Evolutionary conservation across 2,888 invertebrate genomes (phyloP).

Genomic region (Exocentrus adspersus): DNA sequence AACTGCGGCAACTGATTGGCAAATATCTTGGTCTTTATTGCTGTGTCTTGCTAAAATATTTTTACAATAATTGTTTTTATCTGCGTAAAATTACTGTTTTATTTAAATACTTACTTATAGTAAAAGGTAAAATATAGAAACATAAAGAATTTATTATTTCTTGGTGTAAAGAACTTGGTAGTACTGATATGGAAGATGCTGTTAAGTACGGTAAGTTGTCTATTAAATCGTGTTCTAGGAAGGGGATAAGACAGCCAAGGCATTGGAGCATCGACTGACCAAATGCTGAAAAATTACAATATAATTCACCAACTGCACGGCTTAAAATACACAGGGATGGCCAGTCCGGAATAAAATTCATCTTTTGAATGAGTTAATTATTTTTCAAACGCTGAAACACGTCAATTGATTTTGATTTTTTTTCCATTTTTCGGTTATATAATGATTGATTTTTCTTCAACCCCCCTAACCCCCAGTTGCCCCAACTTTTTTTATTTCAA

Average conservation of each 20-base stretch:
- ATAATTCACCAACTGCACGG: too few species aligned
- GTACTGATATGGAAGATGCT: conserved; percentile 92
- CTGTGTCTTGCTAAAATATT: conserved; percentile 69
- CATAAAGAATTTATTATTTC: conserved; percentile 95
- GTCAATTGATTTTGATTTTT: too few species aligned
- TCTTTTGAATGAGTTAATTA: too few species aligned
- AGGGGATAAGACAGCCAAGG: conserved; percentile 93
- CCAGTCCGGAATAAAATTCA: too few species aligned
- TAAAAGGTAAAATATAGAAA: conserved; percentile 95
- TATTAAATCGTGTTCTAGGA: conserved; percentile 94
- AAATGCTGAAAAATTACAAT: conserved; percentile 87
- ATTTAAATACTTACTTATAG: conserved; percentile 88
- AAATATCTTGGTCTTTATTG: conserved; percentile 76
- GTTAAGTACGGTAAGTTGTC: conserved; percentile 95
- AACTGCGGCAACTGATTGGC: conserved; percentile 89
- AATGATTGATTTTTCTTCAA: too few species aligned
- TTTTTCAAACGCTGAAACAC: too few species aligned
- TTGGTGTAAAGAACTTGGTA: conserved; percentile 91
- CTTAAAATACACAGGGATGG: too few species aligned
- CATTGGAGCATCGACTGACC: conserved; percentile 94
- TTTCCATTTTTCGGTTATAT: too few species aligned
- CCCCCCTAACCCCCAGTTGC: too few species aligned
- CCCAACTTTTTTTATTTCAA: too few species aligned
- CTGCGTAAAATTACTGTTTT: too few species aligned
- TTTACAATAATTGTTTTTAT: too few species aligned